Conservation (phyloP, 2,888 invertebrate species). For the Boloria euphrosyne region DNA sequence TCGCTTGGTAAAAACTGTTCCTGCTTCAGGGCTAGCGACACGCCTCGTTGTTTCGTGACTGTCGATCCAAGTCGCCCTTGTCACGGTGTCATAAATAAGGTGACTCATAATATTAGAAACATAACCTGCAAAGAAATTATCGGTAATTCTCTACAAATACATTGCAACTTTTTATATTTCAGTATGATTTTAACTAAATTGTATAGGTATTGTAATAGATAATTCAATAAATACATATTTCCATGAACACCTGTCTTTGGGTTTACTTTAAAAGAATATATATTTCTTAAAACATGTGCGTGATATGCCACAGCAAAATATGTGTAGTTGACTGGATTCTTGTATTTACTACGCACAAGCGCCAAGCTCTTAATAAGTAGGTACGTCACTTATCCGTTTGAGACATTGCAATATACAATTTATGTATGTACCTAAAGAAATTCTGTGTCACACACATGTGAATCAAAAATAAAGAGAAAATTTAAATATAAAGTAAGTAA, state of each 20-base stretch:
- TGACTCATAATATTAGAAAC: no score
- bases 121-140: no score
- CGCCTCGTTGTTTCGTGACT: conserved; percentile 19
- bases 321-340: neutral
- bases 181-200: no score
- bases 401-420: neutral
- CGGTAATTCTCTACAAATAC: no score
- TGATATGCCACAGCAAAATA: neutral
- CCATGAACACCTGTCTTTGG: no score
- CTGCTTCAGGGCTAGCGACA: conserved; percentile 24
- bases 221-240: no score
- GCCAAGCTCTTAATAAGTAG: neutral
- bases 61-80: conserved; percentile 13
- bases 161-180: no score
- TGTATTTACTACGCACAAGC: neutral
- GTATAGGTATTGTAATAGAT: no score
- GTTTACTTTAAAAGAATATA: no score
- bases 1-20: conserved; percentile 23
- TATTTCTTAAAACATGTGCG: neutral
- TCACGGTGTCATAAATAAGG: conserved; percentile 8
- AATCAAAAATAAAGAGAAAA: no score
- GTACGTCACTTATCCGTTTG: neutral
- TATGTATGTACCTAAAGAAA: neutral
- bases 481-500: no score
- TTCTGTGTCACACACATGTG: no score